Base-by-base conservation (phyloP, 2,797 vertebrate species). In the Crocidura indochinensis region DNA sequence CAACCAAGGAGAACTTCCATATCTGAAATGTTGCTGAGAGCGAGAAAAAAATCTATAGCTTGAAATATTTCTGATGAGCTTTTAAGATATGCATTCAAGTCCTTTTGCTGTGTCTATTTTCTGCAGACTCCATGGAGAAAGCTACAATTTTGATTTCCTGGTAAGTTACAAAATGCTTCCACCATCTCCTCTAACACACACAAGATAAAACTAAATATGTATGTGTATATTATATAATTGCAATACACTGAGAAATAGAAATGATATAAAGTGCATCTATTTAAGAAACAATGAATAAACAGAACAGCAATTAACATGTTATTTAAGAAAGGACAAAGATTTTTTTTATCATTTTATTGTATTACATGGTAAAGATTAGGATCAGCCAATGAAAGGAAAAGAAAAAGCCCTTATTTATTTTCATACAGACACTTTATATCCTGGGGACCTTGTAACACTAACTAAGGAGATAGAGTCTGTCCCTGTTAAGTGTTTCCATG, bases 371-470 rank as follows among this genome's bases (percentile, higher is more conserved):
- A 72, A 11, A 44, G 81, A 92, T 19, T 95, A 95, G 12, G 84
- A 92, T 69, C 91, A 81, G 65, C 46, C 65, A 86, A 93, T 95
- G 90, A 80, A 88, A 94, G 82, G 65, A 49, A 85, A 92, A 60
- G 92, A 89, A 91, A 94, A 94, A 83, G 69, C 88, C 71, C 67
- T 93, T 88, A 93, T 78, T 95, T 90, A 72, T 92, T 94, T 95
- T 94, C 94, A 84, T 78, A 93, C 68, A 82, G 95, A 94, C 88
- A 90, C 95, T 95, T 96, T 97, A 97, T 97, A 97, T 95, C 91
- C 94, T 95, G 84, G 88, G 91, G 85, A 65, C 87, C 96, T 92
- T 87, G 96, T 93, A 95, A 96, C 74, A 72, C 67, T 88, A 95
- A 93, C 94, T 95, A 44, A 47, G 20, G 83, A 84, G 93, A 95